Percentiles rank a stretch among this genome's conserved stretches.
Evolutionary conservation across 2,113 vertebrate species (phyloP).

Genomic region (Ophiodon elongatus): DNA sequence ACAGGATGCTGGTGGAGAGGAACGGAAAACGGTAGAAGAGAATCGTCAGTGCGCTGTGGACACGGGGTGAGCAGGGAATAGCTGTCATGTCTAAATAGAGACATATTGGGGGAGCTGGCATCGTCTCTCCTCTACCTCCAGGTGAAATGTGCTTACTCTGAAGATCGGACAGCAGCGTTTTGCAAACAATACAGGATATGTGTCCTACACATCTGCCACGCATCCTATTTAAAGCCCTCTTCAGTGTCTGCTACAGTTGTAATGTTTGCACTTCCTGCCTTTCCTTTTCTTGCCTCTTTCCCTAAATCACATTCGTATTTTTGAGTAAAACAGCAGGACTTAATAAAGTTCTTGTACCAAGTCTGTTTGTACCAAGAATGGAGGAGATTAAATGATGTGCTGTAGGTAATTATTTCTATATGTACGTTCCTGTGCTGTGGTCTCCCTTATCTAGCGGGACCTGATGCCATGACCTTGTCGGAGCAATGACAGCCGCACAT

Average conservation of each 20-base stretch:
- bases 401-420: not conserved
- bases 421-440: not conserved
- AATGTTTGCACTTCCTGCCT: conserved; percentile 6
- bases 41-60: conserved; percentile 28
- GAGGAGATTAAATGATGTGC: not conserved
- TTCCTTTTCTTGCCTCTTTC: not conserved
- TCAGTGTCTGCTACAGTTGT: conserved; percentile 24
- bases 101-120: conserved; percentile 59
- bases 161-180: conserved; percentile 58
- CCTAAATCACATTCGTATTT: not conserved
- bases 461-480: conserved; percentile 37
- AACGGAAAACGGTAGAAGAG: not conserved
- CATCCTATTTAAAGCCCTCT: conserved; percentile 45
- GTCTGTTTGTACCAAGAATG: not conserved
- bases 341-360: too few species aligned
- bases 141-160: conserved; percentile 64
- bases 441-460: conserved; percentile 3
- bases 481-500: conserved; percentile 21
- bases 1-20: not conserved
- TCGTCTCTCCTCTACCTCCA: conserved; percentile 34
- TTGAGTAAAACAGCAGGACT: not conserved
- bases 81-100: conserved; percentile 73
- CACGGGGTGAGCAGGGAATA: conserved; percentile 65
- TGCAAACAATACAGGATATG: conserved; percentile 59
- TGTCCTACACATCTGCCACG: conserved; percentile 36